These are phyloP conservation scores for Xanthia togata DNA, from an alignment of 2,888 invertebrate genomes.

Conservation along the genomic window DNA sequence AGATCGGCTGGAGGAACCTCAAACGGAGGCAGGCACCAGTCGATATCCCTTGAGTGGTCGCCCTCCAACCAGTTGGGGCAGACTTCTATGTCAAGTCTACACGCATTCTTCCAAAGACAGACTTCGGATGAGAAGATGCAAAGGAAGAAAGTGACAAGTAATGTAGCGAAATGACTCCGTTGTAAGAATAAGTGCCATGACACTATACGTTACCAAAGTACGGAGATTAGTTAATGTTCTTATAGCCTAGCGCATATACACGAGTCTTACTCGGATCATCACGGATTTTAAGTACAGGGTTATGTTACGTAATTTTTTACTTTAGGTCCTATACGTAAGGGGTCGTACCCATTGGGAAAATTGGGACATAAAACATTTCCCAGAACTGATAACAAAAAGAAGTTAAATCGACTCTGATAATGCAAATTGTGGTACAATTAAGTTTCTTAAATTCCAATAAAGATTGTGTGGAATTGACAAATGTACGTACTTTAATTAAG, in stretches of 20 bases:
- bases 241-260: slow-evolving; percentile 61
- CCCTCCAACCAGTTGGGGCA: slow-evolving; percentile 93
- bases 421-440: slow-evolving; percentile 3
- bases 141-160: slow-evolving; percentile 80
- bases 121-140: slow-evolving; percentile 87
- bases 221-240: slow-evolving; percentile 79
- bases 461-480: background rate
- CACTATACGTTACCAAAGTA: slow-evolving; percentile 87
- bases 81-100: slow-evolving; percentile 94
- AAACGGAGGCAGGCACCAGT: slow-evolving; percentile 91
- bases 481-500: slow-evolving; percentile 1
- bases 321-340: background rate
- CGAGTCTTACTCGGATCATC: slow-evolving; percentile 39
- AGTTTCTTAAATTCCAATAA: slow-evolving; percentile 4
- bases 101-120: slow-evolving; percentile 94
- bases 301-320: slow-evolving; percentile 14
- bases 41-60: slow-evolving; percentile 94
- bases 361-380: background rate
- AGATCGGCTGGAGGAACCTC: slow-evolving; percentile 89
- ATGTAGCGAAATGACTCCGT: slow-evolving; percentile 62
- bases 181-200: slow-evolving; percentile 84
- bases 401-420: background rate
- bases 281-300: slow-evolving; percentile 45
- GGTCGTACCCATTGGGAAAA: slow-evolving; percentile 4
- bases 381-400: background rate